Evolutionary conservation across 2,797 vertebrate genomes (phyloP).

Genomic region (Smutsia gigantea): DNA sequence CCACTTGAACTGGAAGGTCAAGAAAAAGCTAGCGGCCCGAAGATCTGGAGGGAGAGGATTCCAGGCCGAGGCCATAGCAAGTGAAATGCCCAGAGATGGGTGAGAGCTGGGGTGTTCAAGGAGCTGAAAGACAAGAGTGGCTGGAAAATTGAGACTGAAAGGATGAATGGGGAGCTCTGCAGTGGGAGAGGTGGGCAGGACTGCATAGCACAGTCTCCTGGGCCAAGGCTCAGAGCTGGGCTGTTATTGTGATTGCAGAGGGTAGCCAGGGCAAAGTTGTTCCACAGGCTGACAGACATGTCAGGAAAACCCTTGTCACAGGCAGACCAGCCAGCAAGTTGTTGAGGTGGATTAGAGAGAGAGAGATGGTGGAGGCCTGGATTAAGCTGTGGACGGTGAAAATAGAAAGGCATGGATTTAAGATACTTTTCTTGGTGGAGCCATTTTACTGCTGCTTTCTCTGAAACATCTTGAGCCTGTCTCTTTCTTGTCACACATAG

Average conservation of each 20-base stretch:
- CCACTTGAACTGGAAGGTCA: neutral
- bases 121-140: neutral
- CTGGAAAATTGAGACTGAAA: neutral
- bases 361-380: neutral
- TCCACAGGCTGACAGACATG: neutral
- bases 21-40: neutral
- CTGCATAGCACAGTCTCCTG: rapidly evolving
- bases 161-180: neutral
- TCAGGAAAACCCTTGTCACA: neutral
- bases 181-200: rapidly evolving
- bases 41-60: neutral
- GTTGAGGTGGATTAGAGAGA: neutral
- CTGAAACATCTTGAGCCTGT: neutral
- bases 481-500: neutral
- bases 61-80: neutral
- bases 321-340: neutral
- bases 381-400: neutral
- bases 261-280: neutral
- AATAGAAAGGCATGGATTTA: neutral
- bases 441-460: neutral
- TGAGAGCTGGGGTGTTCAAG: neutral
- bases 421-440: neutral
- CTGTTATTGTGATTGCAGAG: neutral
- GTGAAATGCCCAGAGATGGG: neutral
- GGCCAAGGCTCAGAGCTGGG: neutral